Conservation (phyloP, 2,888 invertebrate species). For the Clunio marinus region DNA sequence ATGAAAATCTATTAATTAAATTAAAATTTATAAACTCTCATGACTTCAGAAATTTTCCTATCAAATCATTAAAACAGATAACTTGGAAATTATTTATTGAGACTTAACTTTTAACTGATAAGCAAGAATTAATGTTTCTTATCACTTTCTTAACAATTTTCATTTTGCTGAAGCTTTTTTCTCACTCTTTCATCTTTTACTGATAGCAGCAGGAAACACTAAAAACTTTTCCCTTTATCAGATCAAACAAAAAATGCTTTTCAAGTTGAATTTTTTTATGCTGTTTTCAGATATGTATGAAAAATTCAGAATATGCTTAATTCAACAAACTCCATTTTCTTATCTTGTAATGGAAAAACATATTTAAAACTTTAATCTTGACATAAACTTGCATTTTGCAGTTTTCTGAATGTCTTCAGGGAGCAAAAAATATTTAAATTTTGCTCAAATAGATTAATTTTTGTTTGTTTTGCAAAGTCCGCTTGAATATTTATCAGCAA, state of each 20-base stretch:
- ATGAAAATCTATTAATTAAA: background rate
- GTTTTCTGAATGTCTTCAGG: too few species aligned
- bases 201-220: conserved; percentile 1
- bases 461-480: background rate
- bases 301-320: conserved; percentile 30
- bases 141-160: conserved; percentile 3
- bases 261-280: conserved; percentile 12
- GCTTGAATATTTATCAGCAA: conserved; percentile 5
- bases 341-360: background rate
- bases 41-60: background rate
- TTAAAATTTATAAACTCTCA: background rate
- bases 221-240: conserved; percentile 24
- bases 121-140: conserved; percentile 22
- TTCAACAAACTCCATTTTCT: background rate
- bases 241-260: conserved; percentile 32
- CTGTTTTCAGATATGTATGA: conserved; percentile 18
- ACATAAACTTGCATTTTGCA: too few species aligned
- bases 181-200: conserved; percentile 11
- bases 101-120: background rate
- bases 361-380: conserved; percentile 6
- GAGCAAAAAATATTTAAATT: too few species aligned
- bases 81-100: too few species aligned
- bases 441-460: too few species aligned
- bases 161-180: conserved; percentile 31
- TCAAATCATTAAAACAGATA: conserved; percentile 2